phyloP scores from a whole-genome alignment of 2,113 vertebrate species.

The Poeciliopsis occidentalis region DNA sequence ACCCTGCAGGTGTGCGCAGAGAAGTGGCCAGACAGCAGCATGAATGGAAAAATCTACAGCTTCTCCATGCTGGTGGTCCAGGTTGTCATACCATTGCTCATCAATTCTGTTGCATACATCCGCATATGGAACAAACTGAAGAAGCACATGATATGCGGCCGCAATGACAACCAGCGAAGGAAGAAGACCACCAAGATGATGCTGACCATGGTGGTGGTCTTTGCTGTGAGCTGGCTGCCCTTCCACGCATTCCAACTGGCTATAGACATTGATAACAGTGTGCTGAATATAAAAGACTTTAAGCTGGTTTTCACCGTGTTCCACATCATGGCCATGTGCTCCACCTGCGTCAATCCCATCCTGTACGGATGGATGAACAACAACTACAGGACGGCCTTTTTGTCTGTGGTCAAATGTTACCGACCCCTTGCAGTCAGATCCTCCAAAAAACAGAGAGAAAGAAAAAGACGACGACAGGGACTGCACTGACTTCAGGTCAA shows the following conservation, averaged over 20 bases:
- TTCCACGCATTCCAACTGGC: slow-evolving; percentile 93
- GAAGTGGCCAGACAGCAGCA: slow-evolving; percentile 88
- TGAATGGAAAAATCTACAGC: slow-evolving; percentile 88
- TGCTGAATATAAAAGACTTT: slow-evolving; percentile 88
- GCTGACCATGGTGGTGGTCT: slow-evolving; percentile 91
- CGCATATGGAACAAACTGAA: slow-evolving; percentile 92
- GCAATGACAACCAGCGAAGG: slow-evolving; percentile 84
- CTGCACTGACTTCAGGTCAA: slow-evolving; percentile 46
- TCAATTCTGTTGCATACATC: slow-evolving; percentile 89
- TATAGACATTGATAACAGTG: slow-evolving; percentile 87
- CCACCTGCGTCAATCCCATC: slow-evolving; percentile 92
- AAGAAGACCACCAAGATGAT: slow-evolving; percentile 95
- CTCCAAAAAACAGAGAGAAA: slow-evolving; percentile 18
- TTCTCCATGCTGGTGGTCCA: slow-evolving; percentile 89
- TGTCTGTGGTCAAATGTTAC: slow-evolving; percentile 86
- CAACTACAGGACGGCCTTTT: slow-evolving; percentile 91
- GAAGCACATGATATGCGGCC: slow-evolving; percentile 81
- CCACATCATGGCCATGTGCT: slow-evolving; percentile 94
- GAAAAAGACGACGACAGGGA: slow-evolving; percentile 22
- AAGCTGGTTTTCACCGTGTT: slow-evolving; percentile 92
- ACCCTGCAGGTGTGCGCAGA: slow-evolving; percentile 89
- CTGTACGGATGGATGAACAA: slow-evolving; percentile 98
- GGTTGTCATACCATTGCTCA: slow-evolving; percentile 86
- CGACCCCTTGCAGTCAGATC: slow-evolving; percentile 72
- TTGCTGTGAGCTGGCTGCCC: slow-evolving; percentile 92